Percentiles rank a stretch among this genome's conserved stretches.
Conservation (phyloP, 2,797 vertebrate genomes). For the Ctenochaetus hawaiiensis region DNA sequence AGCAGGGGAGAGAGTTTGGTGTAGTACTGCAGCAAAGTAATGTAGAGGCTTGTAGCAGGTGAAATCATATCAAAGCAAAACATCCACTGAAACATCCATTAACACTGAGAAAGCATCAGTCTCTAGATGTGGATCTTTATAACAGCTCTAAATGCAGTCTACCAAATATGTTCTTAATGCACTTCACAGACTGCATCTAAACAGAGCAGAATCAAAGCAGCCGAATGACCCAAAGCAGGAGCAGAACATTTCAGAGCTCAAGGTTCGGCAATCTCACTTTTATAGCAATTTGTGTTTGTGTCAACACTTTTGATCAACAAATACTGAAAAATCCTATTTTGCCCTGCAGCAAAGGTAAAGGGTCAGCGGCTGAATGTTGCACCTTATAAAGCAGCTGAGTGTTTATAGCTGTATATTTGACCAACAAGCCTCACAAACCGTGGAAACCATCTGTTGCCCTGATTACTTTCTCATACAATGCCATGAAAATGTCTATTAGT, state of each 20-base stretch:
- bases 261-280: not conserved
- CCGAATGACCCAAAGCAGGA: constrained; percentile 5
- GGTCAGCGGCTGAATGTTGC: constrained; percentile 13
- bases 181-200: not conserved
- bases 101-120: too few species aligned
- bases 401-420: not conserved
- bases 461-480: not conserved
- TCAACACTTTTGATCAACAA: constrained; percentile 19
- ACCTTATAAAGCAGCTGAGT: constrained; percentile 12
- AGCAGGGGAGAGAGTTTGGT: not conserved
- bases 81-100: too few species aligned
- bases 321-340: constrained; percentile 7
- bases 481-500: not conserved
- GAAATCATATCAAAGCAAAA: too few species aligned
- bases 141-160: not conserved
- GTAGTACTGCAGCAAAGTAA: not conserved
- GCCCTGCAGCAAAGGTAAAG: constrained; percentile 21
- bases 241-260: not conserved
- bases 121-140: not conserved
- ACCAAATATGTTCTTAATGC: not conserved
- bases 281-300: constrained; percentile 25
- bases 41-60: not conserved
- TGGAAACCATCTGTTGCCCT: not conserved
- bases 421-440: not conserved
- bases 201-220: not conserved